Evolutionary conservation across 2,888 invertebrate genomes (phyloP), one percentile per base, ranked within the genome.

Genomic region (Philaethria dido): DNA sequence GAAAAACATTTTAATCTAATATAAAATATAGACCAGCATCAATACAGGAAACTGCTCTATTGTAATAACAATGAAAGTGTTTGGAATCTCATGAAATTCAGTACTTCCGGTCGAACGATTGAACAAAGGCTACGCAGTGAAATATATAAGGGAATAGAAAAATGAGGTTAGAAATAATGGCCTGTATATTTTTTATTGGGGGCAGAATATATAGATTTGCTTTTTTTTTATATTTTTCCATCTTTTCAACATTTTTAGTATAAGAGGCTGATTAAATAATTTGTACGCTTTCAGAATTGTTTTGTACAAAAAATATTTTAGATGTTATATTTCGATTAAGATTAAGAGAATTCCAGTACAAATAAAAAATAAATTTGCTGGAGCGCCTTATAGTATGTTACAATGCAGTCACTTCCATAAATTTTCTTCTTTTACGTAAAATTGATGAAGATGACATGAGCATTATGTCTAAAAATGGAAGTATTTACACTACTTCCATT

Each of bases 11-110:
- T 36, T 22, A 36, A 62, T 62, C 39, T 62, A 39, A 50, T 36
- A 39, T 52, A 25, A 62, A 29, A 39, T 18, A 33, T 62, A 11
- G 13, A 14, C 14, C 13, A 9, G 22, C 2, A 47, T 16, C 44
- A 16, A 36, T 42, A 18, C 9, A 9, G 33, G 9, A 54, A 44
- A 18, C 25, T 22, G 48, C 20, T 45, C 42, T 20, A 66, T 33
- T 14, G 59, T 20, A 64, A 64, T 61, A 42, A 44, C 47, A 64
- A 68, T 68, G 36, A 54, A 64, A 68, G 44, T 48, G 68, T 45
- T 61, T 61, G 60, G 48, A 60, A 64, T 48, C 48, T 64, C 50
- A 68, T 68, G 64, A 64, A 64, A 65, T 62, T 62, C 57, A 68
- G 42, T 47, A 18, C 62, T 50, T 52, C 50, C 62, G 52, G 59